Conservation (phyloP, 2,797 vertebrate genomes). For the Brachyalestes nurse region DNA sequence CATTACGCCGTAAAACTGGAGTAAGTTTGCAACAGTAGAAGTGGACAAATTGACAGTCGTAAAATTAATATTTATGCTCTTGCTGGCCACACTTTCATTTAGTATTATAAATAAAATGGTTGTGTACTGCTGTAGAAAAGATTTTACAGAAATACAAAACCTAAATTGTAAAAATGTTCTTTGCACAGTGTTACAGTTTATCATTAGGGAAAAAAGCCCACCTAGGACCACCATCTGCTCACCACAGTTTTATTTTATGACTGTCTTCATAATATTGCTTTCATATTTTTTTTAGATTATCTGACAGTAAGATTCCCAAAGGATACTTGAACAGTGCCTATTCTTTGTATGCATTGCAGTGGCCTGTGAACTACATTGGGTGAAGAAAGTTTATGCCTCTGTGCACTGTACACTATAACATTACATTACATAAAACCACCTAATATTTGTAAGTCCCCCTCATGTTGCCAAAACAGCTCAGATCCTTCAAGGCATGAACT, state of each 20-base stretch:
- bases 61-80: background rate
- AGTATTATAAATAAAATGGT: background rate
- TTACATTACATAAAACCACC: no score
- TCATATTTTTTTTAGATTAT: background rate
- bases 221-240: background rate
- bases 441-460: no score
- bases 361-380: background rate
- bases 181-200: no score
- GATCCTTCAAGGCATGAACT: no score
- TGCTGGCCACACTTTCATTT: background rate
- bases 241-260: background rate
- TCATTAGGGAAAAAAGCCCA: background rate
- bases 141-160: background rate
- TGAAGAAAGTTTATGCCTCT: background rate
- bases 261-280: background rate
- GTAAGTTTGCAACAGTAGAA: conserved; percentile 67
- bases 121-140: background rate
- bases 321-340: background rate
- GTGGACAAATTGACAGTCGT: background rate
- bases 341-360: background rate
- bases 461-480: no score
- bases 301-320: background rate
- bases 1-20: conserved; percentile 81
- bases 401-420: background rate
- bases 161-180: background rate